Conservation (phyloP, 2,797 vertebrate species). For the Leucoraja ocellata region DNA sequence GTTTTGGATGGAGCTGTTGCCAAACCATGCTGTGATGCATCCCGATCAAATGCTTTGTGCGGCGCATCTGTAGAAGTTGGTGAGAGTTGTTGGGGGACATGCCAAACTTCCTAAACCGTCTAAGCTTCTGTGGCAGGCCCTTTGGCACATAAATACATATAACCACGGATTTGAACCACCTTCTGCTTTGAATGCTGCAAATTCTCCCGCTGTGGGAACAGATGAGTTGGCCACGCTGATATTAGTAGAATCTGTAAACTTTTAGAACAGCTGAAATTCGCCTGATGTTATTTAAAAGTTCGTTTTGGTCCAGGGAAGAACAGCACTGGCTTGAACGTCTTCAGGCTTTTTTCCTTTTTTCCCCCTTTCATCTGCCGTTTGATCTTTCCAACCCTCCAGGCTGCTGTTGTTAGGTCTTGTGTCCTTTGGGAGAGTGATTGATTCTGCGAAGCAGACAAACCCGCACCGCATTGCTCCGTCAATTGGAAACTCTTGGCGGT, state of each 20-base stretch:
- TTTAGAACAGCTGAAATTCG: neutral
- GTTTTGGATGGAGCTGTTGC: too few species aligned
- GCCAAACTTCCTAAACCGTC: too few species aligned
- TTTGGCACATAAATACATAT: neutral
- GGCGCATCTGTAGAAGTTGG: too few species aligned
- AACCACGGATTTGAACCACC: neutral
- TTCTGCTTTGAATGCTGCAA: neutral
- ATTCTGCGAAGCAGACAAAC: neutral
- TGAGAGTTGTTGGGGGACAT: too few species aligned
- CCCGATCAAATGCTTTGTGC: too few species aligned
- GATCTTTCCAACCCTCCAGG: neutral
- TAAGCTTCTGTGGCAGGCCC: too few species aligned
- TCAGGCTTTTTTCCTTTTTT: neutral
- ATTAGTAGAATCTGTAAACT: neutral
- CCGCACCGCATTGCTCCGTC: neutral
- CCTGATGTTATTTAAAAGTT: neutral
- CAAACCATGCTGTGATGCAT: too few species aligned
- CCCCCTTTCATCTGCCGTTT: neutral
- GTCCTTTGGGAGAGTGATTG: neutral
- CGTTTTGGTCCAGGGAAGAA: neutral
- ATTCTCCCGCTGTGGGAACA: neutral
- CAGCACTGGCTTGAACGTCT: neutral
- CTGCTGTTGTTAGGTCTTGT: neutral
- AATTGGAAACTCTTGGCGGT: neutral
- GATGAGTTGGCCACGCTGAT: neutral